phyloP scores from a whole-genome alignment of 2,888 invertebrate species.

The Hoplodrina blanda region DNA sequence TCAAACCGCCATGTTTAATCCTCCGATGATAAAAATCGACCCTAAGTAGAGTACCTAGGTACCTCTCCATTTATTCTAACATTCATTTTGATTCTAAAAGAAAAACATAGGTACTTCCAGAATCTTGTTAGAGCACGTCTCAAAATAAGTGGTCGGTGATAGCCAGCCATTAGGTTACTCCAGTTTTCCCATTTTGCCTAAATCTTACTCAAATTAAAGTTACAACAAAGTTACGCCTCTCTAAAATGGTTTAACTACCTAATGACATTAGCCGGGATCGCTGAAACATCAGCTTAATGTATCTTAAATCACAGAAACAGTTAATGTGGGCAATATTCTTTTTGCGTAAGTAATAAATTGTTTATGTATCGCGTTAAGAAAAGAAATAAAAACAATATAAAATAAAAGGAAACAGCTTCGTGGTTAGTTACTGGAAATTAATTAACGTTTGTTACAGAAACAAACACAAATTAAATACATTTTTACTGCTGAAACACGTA shows the following conservation, averaged over 20 bases:
- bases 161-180: constrained; percentile 20
- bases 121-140: constrained; percentile 9
- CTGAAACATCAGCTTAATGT: constrained; percentile 25
- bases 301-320: constrained; percentile 47
- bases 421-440: constrained; percentile 17
- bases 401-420: constrained; percentile 11
- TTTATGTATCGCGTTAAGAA: constrained; percentile 35
- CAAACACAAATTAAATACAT: neutral
- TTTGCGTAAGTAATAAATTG: constrained; percentile 36
- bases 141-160: constrained; percentile 18
- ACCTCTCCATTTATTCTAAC: too few species aligned
- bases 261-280: constrained; percentile 29
- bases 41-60: too few species aligned
- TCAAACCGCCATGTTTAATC: too few species aligned
- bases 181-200: neutral
- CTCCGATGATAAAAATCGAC: too few species aligned
- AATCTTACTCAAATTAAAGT: constrained; percentile 34
- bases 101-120: neutral
- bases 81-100: constrained; percentile 13
- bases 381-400: constrained; percentile 49
- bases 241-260: constrained; percentile 30
- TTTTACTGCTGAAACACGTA: constrained; percentile 6
- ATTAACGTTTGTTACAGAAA: constrained; percentile 16
- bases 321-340: constrained; percentile 43
- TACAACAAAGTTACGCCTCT: constrained; percentile 16